A percentile compares a stretch with the other conserved stretches of the same genome.
Conservation (phyloP, 2,888 invertebrate genomes). For the Cephonodes hylas region DNA sequence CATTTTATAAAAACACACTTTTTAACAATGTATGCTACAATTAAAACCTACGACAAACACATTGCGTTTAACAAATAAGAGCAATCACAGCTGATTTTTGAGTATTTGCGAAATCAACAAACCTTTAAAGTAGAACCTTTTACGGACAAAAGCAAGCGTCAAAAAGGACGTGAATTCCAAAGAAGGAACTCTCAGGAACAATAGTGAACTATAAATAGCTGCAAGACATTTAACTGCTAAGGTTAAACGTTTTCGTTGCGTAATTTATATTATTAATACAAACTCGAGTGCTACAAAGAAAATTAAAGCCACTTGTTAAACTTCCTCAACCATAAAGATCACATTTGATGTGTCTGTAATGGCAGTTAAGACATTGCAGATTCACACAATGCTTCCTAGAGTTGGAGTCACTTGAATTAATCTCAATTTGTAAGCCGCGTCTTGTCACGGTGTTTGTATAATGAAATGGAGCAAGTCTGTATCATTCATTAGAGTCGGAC, state of each 20-base stretch:
- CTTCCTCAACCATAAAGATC: background rate
- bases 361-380: background rate
- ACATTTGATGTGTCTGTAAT: background rate
- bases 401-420: constrained; percentile 68
- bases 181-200: constrained; percentile 20
- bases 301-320: background rate
- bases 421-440: constrained; percentile 74
- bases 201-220: constrained; percentile 53
- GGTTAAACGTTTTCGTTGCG: constrained; percentile 56
- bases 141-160: background rate
- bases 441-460: constrained; percentile 78
- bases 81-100: background rate
- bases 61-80: background rate
- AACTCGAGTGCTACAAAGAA: constrained; percentile 23
- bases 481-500: constrained; percentile 79
- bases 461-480: constrained; percentile 68
- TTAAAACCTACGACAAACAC: background rate
- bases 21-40: background rate
- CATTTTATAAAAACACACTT: background rate
- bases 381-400: background rate
- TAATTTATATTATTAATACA: constrained; percentile 40
- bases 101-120: background rate
- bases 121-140: background rate
- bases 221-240: constrained; percentile 49
- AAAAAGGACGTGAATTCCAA: background rate